A percentile compares a stretch with the other conserved stretches of the same genome.
Evolutionary conservation across 2,888 invertebrate species (phyloP).

Genomic region (Drosophila prolongata): DNA sequence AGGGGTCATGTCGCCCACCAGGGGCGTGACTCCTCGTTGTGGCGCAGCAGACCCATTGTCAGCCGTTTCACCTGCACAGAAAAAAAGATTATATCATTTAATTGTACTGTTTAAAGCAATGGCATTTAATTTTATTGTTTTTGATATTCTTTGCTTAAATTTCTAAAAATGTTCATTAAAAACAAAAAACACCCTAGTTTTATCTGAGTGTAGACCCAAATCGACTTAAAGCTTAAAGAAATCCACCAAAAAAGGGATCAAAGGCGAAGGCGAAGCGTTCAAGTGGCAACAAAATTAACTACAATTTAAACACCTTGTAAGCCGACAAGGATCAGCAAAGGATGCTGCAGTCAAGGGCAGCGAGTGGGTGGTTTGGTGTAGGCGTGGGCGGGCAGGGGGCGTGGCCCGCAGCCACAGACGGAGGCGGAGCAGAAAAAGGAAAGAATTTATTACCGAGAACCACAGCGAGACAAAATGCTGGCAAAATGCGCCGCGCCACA

Average conservation of each 20-base stretch:
- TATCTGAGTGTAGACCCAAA: neutral
- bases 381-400: constrained; percentile 19
- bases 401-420: constrained; percentile 64
- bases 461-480: constrained; percentile 75
- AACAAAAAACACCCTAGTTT: neutral
- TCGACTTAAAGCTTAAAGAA: constrained; percentile 43
- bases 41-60: constrained; percentile 89
- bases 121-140: too few species aligned
- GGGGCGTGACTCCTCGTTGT: constrained; percentile 90
- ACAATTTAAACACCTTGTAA: constrained; percentile 80
- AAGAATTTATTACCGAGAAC: constrained; percentile 81
- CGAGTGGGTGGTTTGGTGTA: constrained; percentile 23
- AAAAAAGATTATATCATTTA: too few species aligned
- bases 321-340: constrained; percentile 49
- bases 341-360: constrained; percentile 24
- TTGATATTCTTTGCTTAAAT: too few species aligned
- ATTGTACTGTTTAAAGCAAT: too few species aligned
- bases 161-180: too few species aligned
- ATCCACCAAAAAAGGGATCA: constrained; percentile 42
- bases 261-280: constrained; percentile 51
- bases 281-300: constrained; percentile 77
- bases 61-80: constrained; percentile 87
- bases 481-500: constrained; percentile 51
- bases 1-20: constrained; percentile 87
- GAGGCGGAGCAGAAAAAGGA: constrained; percentile 22